phyloP scores from a whole-genome alignment of 2,797 vertebrate genomes.

The Megalops cyprinoides region DNA sequence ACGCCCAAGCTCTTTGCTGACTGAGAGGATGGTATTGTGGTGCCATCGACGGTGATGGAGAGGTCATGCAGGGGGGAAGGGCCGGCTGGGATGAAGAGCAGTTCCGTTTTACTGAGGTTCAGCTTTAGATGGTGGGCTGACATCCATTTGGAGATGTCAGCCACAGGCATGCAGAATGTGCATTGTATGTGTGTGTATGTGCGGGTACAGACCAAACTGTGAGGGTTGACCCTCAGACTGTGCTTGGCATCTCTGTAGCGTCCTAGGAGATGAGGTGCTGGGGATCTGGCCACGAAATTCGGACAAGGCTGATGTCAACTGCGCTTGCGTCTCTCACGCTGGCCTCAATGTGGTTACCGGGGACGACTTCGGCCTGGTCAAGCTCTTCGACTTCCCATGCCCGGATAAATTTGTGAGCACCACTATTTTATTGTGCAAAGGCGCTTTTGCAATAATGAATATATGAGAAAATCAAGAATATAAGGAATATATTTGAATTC shows the following conservation, averaged over 20 bases:
- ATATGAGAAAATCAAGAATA: neutral
- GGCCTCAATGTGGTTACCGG: conserved; percentile 89
- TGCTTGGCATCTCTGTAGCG: conserved; percentile 65
- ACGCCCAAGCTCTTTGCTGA: too few relatives aligned
- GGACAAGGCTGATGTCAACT: conserved; percentile 92
- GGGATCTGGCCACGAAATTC: conserved; percentile 93
- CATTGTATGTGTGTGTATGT: neutral
- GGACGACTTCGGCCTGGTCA: conserved; percentile 93
- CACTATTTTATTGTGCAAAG: neutral
- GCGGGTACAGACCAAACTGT: neutral
- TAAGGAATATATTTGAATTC: neutral
- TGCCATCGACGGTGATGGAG: too few relatives aligned
- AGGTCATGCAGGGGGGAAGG: too few relatives aligned
- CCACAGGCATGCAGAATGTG: too few relatives aligned
- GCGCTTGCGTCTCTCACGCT: conserved; percentile 88
- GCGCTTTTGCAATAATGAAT: too few relatives aligned
- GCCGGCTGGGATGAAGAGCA: too few relatives aligned
- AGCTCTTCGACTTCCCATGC: conserved; percentile 95
- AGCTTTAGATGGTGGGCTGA: too few relatives aligned
- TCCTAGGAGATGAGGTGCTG: conserved; percentile 91
- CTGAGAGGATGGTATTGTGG: too few relatives aligned
- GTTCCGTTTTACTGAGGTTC: too few relatives aligned
- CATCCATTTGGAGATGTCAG: too few relatives aligned
- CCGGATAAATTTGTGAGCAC: conserved; percentile 90
- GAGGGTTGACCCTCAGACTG: neutral